Percentiles rank a stretch among this genome's conserved stretches.
These are phyloP conservation scores for Chascanopsetta lugubris DNA, from an alignment of 2,113 vertebrate genomes.

Conservation along the genomic window DNA sequence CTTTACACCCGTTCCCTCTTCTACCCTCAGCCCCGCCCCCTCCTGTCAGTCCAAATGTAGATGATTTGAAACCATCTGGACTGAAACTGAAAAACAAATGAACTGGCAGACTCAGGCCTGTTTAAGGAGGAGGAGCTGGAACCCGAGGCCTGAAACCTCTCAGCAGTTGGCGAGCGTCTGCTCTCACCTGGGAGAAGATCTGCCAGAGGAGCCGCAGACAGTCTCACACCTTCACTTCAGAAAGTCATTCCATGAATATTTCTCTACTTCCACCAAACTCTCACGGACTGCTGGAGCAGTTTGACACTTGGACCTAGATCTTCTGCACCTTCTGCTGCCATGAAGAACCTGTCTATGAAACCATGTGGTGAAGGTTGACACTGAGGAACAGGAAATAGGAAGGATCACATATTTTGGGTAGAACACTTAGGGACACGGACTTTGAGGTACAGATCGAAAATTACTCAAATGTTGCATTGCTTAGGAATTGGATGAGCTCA, in stretches of 20 bases:
- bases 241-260: conserved; percentile 25
- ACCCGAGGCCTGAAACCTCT: conserved; percentile 45
- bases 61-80: conserved; percentile 42
- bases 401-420: not conserved
- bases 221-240: conserved; percentile 36
- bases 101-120: conserved; percentile 38
- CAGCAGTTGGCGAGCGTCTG: conserved; percentile 25
- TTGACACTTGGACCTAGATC: not conserved
- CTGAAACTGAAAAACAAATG: conserved; percentile 41
- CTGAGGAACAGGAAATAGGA: not conserved
- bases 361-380: not conserved
- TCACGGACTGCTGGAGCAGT: not conserved
- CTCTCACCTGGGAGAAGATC: conserved; percentile 53
- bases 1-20: too few relatives aligned
- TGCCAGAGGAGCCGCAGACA: conserved; percentile 43
- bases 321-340: not conserved
- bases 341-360: too few relatives aligned
- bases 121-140: conserved; percentile 48
- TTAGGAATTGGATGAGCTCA: too few relatives aligned
- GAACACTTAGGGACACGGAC: too few relatives aligned
- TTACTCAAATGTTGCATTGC: too few relatives aligned
- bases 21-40: conserved; percentile 2
- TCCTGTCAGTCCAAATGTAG: conserved; percentile 28
- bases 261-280: conserved; percentile 21
- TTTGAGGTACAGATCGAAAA: not conserved